phyloP scores from a whole-genome alignment of 2,888 invertebrate species.

The Phrixothrix hirtus region DNA sequence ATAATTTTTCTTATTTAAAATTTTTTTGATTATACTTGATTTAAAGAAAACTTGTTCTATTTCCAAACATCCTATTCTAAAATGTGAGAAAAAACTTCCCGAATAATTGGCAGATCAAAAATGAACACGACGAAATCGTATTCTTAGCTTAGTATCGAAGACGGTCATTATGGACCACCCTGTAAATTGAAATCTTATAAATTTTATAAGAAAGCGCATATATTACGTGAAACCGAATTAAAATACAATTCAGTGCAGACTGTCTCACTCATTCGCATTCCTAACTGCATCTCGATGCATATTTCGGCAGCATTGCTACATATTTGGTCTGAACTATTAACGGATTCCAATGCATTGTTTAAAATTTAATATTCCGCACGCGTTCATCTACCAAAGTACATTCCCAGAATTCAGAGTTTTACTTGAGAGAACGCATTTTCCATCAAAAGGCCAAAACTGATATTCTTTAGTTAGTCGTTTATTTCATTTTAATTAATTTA shows the following conservation, averaged over 20 bases:
- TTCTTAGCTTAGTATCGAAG: too few species aligned
- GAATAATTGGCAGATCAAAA: too few species aligned
- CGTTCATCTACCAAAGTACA: constrained; percentile 47
- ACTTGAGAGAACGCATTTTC: constrained; percentile 19
- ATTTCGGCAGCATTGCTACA: constrained; percentile 46
- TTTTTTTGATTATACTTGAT: too few species aligned
- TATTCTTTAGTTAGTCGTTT: too few species aligned
- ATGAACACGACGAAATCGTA: too few species aligned
- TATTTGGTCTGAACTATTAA: constrained; percentile 55
- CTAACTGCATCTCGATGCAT: constrained; percentile 40
- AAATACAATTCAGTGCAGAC: constrained; percentile 39
- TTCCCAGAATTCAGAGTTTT: constrained; percentile 44
- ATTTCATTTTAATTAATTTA: too few species aligned
- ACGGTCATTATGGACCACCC: constrained; percentile 1
- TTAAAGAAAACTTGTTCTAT: too few species aligned
- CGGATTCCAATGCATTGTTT: constrained; percentile 57
- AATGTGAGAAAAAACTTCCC: too few species aligned
- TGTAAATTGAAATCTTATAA: constrained; percentile 3
- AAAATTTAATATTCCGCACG: constrained; percentile 56
- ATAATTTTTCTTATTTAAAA: too few species aligned
- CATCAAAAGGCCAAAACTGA: constrained; percentile 16
- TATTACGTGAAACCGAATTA: constrained; percentile 20
- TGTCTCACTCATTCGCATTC: constrained; percentile 39
- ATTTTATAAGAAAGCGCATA: constrained; percentile 14
- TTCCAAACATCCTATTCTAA: too few species aligned